phyloP scores from a whole-genome alignment of 35 echinoderm and acorn worm species.

The Lytechinus pictus region DNA sequence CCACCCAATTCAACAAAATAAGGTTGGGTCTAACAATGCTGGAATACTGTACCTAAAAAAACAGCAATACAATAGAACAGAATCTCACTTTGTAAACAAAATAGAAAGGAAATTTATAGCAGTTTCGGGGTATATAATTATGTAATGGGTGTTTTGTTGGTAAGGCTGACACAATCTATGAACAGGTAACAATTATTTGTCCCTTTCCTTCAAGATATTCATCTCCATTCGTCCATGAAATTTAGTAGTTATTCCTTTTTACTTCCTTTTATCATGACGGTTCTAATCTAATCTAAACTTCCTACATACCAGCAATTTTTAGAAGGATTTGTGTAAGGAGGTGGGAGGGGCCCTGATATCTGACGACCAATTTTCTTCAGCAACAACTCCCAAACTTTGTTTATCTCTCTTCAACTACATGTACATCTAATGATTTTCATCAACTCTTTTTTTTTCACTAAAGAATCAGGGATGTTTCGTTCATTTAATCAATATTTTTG shows the following conservation, averaged over 20 bases:
- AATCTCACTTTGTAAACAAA: too few species aligned
- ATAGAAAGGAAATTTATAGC: not conserved
- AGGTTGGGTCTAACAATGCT: too few species aligned
- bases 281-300: not conserved
- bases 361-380: not conserved
- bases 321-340: not conserved
- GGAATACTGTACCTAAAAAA: too few species aligned
- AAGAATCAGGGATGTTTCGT: too few species aligned
- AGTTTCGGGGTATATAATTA: not conserved
- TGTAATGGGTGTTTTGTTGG: not conserved
- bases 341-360: not conserved
- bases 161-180: not conserved
- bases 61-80: too few species aligned
- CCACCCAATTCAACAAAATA: too few species aligned
- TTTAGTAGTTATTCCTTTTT: not conserved
- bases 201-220: not conserved
- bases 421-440: too few species aligned
- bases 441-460: too few species aligned
- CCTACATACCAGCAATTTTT: not conserved
- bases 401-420: not conserved
- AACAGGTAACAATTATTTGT: constrained; percentile 12
- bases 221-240: not conserved
- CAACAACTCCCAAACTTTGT: not conserved
- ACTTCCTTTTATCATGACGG: not conserved
- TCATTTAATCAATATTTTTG: too few species aligned